A percentile compares a stretch with the other conserved stretches of the same genome.
These are phyloP conservation scores for Sitta europaea DNA, from an alignment of 2,113 vertebrate genomes.

Conservation along the genomic window DNA sequence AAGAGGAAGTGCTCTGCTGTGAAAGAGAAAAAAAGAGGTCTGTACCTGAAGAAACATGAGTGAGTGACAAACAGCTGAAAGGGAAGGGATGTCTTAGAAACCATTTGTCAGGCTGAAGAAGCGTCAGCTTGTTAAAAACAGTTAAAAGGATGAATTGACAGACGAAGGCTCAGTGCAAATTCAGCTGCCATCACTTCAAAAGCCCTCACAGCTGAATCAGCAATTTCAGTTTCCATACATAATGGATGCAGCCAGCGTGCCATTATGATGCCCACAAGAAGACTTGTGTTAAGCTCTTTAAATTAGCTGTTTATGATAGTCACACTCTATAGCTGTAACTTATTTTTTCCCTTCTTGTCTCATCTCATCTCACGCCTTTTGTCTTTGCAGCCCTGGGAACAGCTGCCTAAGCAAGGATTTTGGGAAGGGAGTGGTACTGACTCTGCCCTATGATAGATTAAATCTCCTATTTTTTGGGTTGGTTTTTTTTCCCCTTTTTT, in stretches of 20 bases:
- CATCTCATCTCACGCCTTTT: neutral
- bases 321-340: neutral
- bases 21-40: neutral
- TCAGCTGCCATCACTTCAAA: slow-evolving; percentile 42
- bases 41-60: neutral
- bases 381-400: neutral
- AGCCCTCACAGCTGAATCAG: slow-evolving; percentile 29
- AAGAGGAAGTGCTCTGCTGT: neutral
- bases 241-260: neutral
- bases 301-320: neutral
- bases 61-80: slow-evolving; percentile 26
- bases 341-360: neutral
- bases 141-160: slow-evolving; percentile 34
- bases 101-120: slow-evolving; percentile 20
- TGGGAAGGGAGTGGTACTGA: neutral
- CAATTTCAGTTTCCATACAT: neutral
- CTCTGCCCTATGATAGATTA: neutral
- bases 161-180: neutral
- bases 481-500: no score
- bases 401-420: neutral
- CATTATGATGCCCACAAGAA: neutral
- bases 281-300: neutral
- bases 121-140: neutral
- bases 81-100: slow-evolving; percentile 1
- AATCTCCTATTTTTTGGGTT: neutral